Conservation (phyloP, 1,140 invertebrate genomes). For the Atopsyche davidsoni region DNA sequence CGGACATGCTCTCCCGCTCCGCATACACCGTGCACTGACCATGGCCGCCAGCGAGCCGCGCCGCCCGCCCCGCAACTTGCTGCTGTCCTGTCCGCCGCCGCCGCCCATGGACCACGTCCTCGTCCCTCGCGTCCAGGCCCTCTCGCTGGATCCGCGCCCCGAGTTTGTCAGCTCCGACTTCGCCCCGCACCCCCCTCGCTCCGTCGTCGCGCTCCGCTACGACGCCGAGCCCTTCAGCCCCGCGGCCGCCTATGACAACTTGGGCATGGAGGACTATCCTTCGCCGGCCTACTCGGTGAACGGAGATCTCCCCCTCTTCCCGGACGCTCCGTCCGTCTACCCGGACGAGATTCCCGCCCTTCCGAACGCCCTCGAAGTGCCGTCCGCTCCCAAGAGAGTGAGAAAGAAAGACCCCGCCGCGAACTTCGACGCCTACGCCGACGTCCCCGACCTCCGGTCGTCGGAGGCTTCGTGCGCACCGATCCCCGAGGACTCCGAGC, state of each 20-base stretch:
- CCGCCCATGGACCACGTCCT: slow-evolving; percentile 20
- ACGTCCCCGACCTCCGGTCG: background rate
- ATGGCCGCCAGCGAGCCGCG: slow-evolving; percentile 1
- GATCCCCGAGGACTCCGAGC: slow-evolving; percentile 36
- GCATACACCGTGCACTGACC: slow-evolving; percentile 23
- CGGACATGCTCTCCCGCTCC: slow-evolving; percentile 14
- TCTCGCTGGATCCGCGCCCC: slow-evolving; percentile 10
- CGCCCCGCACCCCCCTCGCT: background rate
- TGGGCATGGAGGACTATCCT: background rate
- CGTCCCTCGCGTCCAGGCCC: slow-evolving; percentile 22
- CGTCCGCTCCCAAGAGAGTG: slow-evolving; percentile 9
- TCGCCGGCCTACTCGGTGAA: slow-evolving; percentile 1
- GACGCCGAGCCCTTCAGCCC: slow-evolving; percentile 21
- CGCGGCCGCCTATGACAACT: slow-evolving; percentile 17
- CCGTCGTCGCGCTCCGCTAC: slow-evolving; percentile 12
- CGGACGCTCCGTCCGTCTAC: background rate
- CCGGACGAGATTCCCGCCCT: background rate
- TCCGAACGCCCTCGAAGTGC: background rate
- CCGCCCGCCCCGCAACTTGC: slow-evolving; percentile 22
- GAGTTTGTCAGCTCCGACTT: slow-evolving; percentile 2
- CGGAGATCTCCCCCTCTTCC: background rate
- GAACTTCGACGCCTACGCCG: background rate
- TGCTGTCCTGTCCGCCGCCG: slow-evolving; percentile 22
- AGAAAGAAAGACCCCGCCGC: slow-evolving; percentile 1
- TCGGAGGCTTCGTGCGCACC: slow-evolving; percentile 18